phyloP scores from a whole-genome alignment of 2,888 invertebrate species.

The Synanthedon vespiformis region DNA sequence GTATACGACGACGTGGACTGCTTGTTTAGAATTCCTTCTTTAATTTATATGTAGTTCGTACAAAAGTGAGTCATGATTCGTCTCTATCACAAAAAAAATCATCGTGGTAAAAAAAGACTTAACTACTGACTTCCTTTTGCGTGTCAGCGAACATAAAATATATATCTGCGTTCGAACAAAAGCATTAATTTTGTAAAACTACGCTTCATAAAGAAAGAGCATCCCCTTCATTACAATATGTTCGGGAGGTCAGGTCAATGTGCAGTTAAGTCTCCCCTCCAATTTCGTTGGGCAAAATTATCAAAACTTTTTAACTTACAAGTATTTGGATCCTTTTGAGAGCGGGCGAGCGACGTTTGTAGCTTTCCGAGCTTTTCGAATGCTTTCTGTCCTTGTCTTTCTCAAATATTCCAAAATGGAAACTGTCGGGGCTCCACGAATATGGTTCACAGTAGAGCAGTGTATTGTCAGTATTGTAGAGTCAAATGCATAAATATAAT shows the following conservation, averaged over 20 bases:
- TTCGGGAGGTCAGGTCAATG: constrained; percentile 59
- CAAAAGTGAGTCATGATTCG: constrained; percentile 45
- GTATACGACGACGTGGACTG: not conserved
- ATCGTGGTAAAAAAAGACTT: constrained; percentile 24
- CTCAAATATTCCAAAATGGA: constrained; percentile 20
- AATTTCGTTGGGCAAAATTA: constrained; percentile 52
- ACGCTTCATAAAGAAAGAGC: constrained; percentile 44
- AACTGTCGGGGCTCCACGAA: constrained; percentile 21
- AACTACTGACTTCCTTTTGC: constrained; percentile 62
- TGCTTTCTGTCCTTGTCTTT: constrained; percentile 39
- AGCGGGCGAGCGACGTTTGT: constrained; percentile 38
- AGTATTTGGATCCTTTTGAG: constrained; percentile 42
- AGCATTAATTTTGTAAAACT: constrained; percentile 67
- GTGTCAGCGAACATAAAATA: constrained; percentile 63
- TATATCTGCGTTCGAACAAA: constrained; percentile 63
- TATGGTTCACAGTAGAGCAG: constrained; percentile 19
- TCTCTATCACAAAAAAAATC: constrained; percentile 7
- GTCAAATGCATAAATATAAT: too few species aligned
- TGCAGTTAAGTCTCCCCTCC: constrained; percentile 52
- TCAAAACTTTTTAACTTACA: constrained; percentile 67
- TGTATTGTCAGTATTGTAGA: too few species aligned
- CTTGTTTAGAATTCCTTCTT: constrained; percentile 7
- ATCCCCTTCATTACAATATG: constrained; percentile 68
- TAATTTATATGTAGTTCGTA: constrained; percentile 41
- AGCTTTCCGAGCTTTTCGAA: constrained; percentile 15